Conservation (phyloP, 2,113 vertebrate species). For the Menidia beryllina region DNA sequence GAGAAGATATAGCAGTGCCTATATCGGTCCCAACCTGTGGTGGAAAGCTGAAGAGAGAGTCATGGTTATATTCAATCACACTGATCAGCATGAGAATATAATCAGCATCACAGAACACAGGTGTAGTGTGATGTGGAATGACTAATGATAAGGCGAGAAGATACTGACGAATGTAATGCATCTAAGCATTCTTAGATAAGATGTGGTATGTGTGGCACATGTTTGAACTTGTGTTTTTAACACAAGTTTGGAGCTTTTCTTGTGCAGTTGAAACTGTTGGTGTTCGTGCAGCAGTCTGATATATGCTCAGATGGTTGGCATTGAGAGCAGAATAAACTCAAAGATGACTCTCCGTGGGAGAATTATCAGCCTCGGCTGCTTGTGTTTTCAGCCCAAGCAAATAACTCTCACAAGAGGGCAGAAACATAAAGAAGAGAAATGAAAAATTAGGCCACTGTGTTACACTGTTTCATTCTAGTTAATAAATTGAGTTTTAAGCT, state of each 20-base stretch:
- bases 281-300: constrained; percentile 13
- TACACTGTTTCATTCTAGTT: constrained; percentile 25
- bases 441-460: constrained; percentile 31
- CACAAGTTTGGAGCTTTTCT: constrained; percentile 49
- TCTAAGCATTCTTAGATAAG: constrained; percentile 12
- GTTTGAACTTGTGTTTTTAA: constrained; percentile 50
- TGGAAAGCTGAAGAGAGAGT: constrained; percentile 67
- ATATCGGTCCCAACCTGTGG: constrained; percentile 58
- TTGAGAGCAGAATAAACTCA: constrained; percentile 50
- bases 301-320: constrained; percentile 48
- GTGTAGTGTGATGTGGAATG: constrained; percentile 79
- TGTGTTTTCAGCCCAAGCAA: constrained; percentile 44
- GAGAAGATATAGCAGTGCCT: constrained; percentile 74
- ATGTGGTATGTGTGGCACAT: constrained; percentile 44
- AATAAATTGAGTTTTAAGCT: constrained; percentile 20
- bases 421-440: constrained; percentile 28
- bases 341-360: constrained; percentile 46
- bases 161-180: constrained; percentile 41
- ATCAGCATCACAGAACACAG: constrained; percentile 82
- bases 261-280: constrained; percentile 26
- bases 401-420: constrained; percentile 39
- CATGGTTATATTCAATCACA: constrained; percentile 80
- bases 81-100: constrained; percentile 80
- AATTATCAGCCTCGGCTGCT: constrained; percentile 54
- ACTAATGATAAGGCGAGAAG: constrained; percentile 60